Base-by-base conservation (phyloP, 1,140 invertebrate species). In the Ephestia elutella region DNA sequence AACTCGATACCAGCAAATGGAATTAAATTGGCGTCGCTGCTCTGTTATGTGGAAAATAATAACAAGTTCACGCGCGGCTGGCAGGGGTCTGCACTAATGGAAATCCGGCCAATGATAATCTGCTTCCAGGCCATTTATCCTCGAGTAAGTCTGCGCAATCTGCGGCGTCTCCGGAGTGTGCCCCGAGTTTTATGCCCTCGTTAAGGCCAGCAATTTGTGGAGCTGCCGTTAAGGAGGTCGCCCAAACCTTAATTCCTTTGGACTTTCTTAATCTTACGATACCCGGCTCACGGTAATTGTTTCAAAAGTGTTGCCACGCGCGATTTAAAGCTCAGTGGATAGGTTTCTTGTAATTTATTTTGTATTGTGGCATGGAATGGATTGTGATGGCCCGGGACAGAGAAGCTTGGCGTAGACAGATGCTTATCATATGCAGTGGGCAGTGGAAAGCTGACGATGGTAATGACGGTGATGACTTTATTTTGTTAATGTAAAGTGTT, bases 121-220 rank as follows among this genome's bases (percentile, higher is more conserved):
- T 87, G 84, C 84, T 87, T 87, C 84, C 84, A 81, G 81, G 84
- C 82, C 84, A 87, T 87, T 87, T 86, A 87, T 87, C 84, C 84
- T 79, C 67, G 78, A 82, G 75, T 87, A 87, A 87, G 85, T 83
- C 85, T 86, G 70, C 69, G 82, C 78, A 85, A 83, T 85, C 85
- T 87, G 85, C 68, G 85, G 85, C 79, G 75, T 82, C 81, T 84
- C 69, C 70, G 73, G 64, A 82, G 73, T 76, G 78, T 71, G 80
- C 70, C 72, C 80, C 75, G 80, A 87, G 82, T 87, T 87, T 87
- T 87, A 87, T 86, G 80, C 71, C 71, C 67, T 86, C 85, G 85
- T 87, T 87, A 87, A 86, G 85, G 82, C 83, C 78, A 73, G 79
- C 82, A 87, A 87, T 87, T 87, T 87, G 85, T 86, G 82, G 85